Conservation (phyloP, 1,140 invertebrate genomes). For the Papilio helenus region DNA sequence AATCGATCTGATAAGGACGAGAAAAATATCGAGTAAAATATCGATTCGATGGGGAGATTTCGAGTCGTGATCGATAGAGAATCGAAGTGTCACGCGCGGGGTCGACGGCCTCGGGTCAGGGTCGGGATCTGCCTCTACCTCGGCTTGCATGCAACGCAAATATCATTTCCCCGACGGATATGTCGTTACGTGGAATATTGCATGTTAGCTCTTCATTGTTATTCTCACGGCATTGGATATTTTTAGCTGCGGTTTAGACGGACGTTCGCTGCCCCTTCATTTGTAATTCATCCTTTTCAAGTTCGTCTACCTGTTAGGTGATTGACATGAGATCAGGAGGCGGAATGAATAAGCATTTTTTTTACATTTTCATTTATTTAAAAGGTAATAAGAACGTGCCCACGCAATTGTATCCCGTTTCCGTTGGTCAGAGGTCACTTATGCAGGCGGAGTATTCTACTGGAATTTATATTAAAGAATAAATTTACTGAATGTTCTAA, state of each 20-base stretch:
- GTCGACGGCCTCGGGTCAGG: conserved; percentile 74
- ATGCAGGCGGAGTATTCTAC: not conserved
- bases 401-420: conserved; percentile 1
- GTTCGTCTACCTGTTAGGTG: conserved; percentile 32
- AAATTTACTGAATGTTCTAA: not conserved
- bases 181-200: conserved; percentile 77
- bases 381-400: conserved; percentile 19
- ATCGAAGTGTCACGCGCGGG: conserved; percentile 81
- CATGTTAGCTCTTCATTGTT: conserved; percentile 76
- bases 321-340: conserved; percentile 22
- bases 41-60: conserved; percentile 72
- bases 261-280: conserved; percentile 36
- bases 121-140: conserved; percentile 68
- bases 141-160: conserved; percentile 72
- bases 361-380: not conserved
- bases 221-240: conserved; percentile 56
- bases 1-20: conserved; percentile 74
- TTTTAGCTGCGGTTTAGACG: conserved; percentile 46
- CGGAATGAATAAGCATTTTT: conserved; percentile 21
- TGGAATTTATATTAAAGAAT: not conserved
- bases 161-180: conserved; percentile 72
- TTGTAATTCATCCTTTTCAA: conserved; percentile 37
- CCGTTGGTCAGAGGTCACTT: not conserved
- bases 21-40: conserved; percentile 77
- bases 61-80: conserved; percentile 80